These are phyloP conservation scores for Meliscaeva auricollis DNA, from an alignment of 2,888 invertebrate species.

Conservation along the genomic window DNA sequence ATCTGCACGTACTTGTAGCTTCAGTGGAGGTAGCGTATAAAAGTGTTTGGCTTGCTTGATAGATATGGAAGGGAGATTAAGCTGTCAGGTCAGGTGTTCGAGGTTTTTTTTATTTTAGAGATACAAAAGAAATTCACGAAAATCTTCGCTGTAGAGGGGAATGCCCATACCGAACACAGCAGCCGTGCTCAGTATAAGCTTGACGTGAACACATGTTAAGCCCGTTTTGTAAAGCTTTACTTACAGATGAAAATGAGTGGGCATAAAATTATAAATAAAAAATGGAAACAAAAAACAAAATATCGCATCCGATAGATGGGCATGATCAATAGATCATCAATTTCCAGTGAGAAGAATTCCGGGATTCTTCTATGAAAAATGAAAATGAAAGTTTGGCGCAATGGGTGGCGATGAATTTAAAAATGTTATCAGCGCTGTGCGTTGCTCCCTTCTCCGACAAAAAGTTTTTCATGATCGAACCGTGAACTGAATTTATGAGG, in stretches of 20 bases:
- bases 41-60: conserved; percentile 8
- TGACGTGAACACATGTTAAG: conserved; percentile 12
- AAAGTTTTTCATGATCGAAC: conserved; percentile 34
- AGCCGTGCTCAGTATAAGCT: conserved; percentile 11
- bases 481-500: conserved; percentile 22
- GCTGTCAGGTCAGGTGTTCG: conserved; percentile 48
- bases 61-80: conserved; percentile 58
- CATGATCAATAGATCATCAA: conserved; percentile 39
- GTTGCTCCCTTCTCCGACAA: background rate
- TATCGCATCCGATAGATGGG: conserved; percentile 21
- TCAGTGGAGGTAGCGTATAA: conserved; percentile 9
- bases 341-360: conserved; percentile 15
- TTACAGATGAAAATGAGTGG: conserved; percentile 19
- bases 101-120: conserved; percentile 41
- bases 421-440: conserved; percentile 22
- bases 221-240: conserved; percentile 10
- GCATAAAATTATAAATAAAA: conserved; percentile 19
- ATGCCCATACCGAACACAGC: no score
- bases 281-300: conserved; percentile 34
- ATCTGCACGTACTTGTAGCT: conserved; percentile 62
- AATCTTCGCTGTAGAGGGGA: conserved; percentile 24
- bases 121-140: conserved; percentile 36
- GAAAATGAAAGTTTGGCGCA: conserved; percentile 71
- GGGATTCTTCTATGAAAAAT: conserved; percentile 45
- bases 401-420: conserved; percentile 14